phyloP scores from a whole-genome alignment of 2,888 invertebrate genomes.

The Nephrotoma guestfalica region DNA sequence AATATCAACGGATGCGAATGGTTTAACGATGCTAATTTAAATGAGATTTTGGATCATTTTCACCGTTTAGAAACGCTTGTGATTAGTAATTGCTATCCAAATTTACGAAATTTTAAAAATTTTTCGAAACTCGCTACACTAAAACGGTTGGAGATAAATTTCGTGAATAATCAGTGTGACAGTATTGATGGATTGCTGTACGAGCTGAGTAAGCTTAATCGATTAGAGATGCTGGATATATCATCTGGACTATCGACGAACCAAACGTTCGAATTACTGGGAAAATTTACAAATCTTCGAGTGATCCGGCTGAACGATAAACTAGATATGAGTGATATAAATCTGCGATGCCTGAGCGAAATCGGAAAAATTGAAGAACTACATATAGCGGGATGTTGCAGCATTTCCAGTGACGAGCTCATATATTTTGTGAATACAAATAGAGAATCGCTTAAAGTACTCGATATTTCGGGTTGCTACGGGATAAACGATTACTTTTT shows the following conservation, averaged over 20 bases:
- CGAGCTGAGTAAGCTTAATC: background rate
- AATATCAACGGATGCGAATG: background rate
- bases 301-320: background rate
- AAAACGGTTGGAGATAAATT: background rate
- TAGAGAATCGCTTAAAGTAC: background rate
- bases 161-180: background rate
- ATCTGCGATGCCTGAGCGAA: background rate
- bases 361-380: background rate
- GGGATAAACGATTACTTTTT: background rate
- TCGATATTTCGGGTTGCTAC: constrained; percentile 1
- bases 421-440: background rate
- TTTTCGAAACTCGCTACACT: background rate
- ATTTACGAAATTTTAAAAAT: background rate
- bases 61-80: background rate
- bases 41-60: background rate
- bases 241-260: background rate
- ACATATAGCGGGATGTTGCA: background rate
- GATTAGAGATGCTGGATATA: background rate
- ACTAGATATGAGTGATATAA: background rate
- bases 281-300: background rate
- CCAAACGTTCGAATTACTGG: background rate
- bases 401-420: background rate
- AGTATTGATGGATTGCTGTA: background rate
- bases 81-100: constrained; percentile 1
- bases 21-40: background rate